phyloP scores from a whole-genome alignment of 2,888 invertebrate genomes.

The Eupithecia subfuscata region DNA sequence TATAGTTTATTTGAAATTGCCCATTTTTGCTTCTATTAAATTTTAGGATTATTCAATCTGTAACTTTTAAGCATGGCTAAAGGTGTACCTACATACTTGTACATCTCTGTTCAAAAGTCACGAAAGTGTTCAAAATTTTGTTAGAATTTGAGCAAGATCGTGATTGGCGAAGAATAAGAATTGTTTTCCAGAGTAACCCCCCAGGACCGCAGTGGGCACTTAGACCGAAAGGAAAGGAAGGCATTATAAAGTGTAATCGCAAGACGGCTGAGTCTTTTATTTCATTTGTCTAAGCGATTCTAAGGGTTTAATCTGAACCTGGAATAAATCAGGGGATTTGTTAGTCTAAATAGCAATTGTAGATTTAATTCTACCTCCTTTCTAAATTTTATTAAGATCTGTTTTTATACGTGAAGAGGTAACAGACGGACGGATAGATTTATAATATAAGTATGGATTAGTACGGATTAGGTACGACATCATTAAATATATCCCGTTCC shows the following conservation, averaged over 20 bases:
- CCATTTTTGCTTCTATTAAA: neutral
- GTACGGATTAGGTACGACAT: neutral
- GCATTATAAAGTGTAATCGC: conserved; percentile 15
- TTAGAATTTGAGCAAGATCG: neutral
- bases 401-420: neutral
- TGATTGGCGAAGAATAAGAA: neutral
- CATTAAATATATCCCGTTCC: neutral
- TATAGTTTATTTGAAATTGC: neutral
- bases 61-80: too few species aligned
- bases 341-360: neutral
- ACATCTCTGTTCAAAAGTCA: neutral
- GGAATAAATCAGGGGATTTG: neutral
- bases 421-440: neutral
- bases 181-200: neutral
- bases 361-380: neutral
- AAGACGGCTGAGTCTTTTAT: neutral
- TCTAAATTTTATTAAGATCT: neutral
- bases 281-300: conserved; percentile 14
- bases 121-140: neutral
- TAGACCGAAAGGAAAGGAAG: neutral
- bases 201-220: neutral
- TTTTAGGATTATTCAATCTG: neutral
- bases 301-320: conserved; percentile 1
- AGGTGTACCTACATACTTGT: too few species aligned
- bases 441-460: neutral